phyloP scores from a whole-genome alignment of 2,888 invertebrate genomes.

The Imbricaverruca yamaguchii region DNA sequence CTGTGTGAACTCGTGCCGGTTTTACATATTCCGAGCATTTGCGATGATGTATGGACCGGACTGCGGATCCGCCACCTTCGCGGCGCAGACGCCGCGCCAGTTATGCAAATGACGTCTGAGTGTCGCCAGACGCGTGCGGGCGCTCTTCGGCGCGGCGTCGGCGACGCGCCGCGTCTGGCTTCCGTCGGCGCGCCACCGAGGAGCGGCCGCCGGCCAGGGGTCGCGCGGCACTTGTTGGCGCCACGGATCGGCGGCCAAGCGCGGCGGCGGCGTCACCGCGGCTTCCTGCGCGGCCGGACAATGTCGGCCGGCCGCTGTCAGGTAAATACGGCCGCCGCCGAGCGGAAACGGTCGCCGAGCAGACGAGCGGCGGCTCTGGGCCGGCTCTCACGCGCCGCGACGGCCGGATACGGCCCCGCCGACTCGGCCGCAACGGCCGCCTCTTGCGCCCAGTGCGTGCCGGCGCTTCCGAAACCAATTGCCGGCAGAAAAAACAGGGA shows the following conservation, averaged over 20 bases:
- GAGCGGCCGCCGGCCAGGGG: neutral
- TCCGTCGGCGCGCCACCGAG: neutral
- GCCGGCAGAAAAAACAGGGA: neutral
- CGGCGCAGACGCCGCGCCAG: neutral
- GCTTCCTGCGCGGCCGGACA: neutral
- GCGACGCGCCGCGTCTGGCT: neutral
- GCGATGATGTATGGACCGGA: neutral
- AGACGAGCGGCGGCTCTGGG: neutral
- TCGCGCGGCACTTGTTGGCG: neutral
- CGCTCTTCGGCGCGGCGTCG: neutral
- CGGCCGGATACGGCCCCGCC: neutral
- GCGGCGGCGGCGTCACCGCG: neutral
- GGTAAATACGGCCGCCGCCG: neutral
- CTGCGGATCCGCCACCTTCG: no score
- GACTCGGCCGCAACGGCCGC: neutral
- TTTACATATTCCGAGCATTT: neutral
- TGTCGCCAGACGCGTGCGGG: neutral
- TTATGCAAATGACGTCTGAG: neutral
- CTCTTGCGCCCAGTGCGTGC: neutral
- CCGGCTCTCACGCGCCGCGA: neutral
- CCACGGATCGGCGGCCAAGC: neutral
- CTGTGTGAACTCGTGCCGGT: neutral
- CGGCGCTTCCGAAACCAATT: neutral
- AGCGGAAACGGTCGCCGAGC: neutral
- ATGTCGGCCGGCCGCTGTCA: neutral